phyloP scores from a whole-genome alignment of 2,888 invertebrate species.

The Craniophora ligustri region DNA sequence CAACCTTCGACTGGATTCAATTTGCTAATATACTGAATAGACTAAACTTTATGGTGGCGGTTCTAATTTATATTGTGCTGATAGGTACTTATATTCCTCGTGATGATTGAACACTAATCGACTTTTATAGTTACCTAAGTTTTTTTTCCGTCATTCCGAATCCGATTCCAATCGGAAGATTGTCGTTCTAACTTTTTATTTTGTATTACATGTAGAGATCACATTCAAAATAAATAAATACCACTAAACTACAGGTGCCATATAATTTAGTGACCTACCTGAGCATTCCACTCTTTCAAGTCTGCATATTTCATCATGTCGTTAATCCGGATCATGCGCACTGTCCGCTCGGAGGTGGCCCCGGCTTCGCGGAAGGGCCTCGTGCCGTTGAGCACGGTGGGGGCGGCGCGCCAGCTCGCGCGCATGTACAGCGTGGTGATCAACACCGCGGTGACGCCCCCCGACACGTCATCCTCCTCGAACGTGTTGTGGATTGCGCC shows the following conservation, averaged over 20 bases:
- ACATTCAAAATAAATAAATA: slow-evolving; percentile 27
- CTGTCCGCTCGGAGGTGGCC: slow-evolving; percentile 59
- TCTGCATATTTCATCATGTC: slow-evolving; percentile 78
- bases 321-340: slow-evolving; percentile 80
- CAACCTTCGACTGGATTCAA: slow-evolving; percentile 75
- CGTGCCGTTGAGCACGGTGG: slow-evolving; percentile 81
- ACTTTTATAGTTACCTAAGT: no score
- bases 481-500: slow-evolving; percentile 80
- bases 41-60: slow-evolving; percentile 67
- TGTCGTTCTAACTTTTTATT: no score
- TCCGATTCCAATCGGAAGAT: no score
- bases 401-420: slow-evolving; percentile 79
- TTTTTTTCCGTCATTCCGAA: no score
- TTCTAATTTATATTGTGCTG: slow-evolving; percentile 75
- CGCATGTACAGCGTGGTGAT: slow-evolving; percentile 77
- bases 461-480: slow-evolving; percentile 75
- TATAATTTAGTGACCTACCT: slow-evolving; percentile 64
- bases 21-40: slow-evolving; percentile 80
- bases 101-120: slow-evolving; percentile 56
- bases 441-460: slow-evolving; percentile 67
- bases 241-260: not conserved
- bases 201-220: no score
- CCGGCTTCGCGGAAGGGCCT: slow-evolving; percentile 66
- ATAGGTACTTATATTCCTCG: slow-evolving; percentile 75
- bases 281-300: slow-evolving; percentile 75